Percentiles rank a stretch among this genome's conserved stretches.
Evolutionary conservation across 1,140 invertebrate genomes (phyloP).

Genomic region (Hyposmocoma kahamanoa): DNA sequence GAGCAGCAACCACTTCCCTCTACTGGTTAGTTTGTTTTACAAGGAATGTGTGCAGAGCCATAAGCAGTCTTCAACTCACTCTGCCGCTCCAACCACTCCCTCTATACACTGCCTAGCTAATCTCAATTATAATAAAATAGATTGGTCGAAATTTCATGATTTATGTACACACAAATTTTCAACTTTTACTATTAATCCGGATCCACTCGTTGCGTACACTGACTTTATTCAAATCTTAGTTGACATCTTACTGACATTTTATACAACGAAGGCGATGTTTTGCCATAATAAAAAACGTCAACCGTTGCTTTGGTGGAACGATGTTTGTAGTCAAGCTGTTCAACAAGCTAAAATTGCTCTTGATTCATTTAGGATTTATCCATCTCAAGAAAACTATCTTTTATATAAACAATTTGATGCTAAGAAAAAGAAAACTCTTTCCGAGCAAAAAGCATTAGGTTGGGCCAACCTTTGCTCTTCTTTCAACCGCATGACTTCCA

Average conservation of each 20-base stretch:
- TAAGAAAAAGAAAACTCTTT: not conserved
- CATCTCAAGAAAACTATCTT: not conserved
- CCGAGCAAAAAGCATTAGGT: not conserved
- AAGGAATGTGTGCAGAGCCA: too few relatives aligned
- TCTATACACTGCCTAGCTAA: too few relatives aligned
- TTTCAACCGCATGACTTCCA: not conserved
- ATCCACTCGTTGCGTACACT: not conserved
- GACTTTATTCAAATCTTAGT: not conserved
- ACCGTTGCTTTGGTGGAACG: constrained; percentile 1
- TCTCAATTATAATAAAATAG: not conserved
- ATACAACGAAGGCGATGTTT: not conserved
- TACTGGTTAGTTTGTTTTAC: too few relatives aligned
- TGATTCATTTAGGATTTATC: not conserved
- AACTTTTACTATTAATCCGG: not conserved
- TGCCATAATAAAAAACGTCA: not conserved
- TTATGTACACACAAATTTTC: not conserved
- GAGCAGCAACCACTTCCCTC: not conserved
- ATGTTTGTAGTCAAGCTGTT: not conserved
- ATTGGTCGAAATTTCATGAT: not conserved
- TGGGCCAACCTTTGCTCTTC: not conserved
- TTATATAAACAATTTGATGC: not conserved
- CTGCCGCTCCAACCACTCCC: too few relatives aligned
- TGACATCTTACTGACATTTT: not conserved
- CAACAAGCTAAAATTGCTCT: not conserved
- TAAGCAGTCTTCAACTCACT: not conserved